Evolutionary conservation across 2,113 vertebrate genomes (phyloP), one percentile per base, ranked within the genome.

Genomic region (Ictalurus punctatus): DNA sequence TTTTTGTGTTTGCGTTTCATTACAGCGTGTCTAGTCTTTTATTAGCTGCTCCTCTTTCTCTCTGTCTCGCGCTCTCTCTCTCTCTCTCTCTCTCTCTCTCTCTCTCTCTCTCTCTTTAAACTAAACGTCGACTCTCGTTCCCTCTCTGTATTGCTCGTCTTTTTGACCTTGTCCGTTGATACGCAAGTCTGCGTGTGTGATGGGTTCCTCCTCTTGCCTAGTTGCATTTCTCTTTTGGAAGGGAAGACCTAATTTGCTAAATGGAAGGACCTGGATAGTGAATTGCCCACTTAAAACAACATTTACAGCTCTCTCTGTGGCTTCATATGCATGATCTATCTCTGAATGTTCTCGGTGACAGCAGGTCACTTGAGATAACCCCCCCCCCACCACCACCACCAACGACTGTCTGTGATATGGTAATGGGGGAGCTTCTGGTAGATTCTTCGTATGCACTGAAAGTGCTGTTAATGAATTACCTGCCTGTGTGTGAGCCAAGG

Each of bases 1-100:
- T 81, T 10, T 73, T 65, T 88, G 65, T 91, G 92, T 94, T 94
- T 95, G 92, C 87, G 87, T 92, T 95, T 94, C 92, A 93, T 93
- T 93, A 90, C 86, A 71, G 25, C 37, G 13, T 25, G 2, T 83
- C 59, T 54, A 23, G 67, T 37, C 21, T 52, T 56, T 21, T 6
- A 37, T 61, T 52, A 48, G 34, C 59, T 78, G 9, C n/a, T 52
- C n/a, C 65, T 59, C 8, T 52, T 52, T 83, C 14, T 63, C n/a
- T 87, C 13, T 52, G n/a, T 44, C 7, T 25, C 2, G 0, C 3
- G 25, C 37, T 63, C 34, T 34, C 37, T 63, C 34, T 84, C 27
- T 74, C 1, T 34, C 17, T 63, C 25, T 48, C 8, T 48, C 8
- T 83, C 14, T 63, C n/a, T 87, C 13, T 52, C 3, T 34, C 37